Percentiles rank a stretch among this genome's conserved stretches.
Conservation (phyloP, 2,113 vertebrate genomes). For the Hystrix cristata region DNA sequence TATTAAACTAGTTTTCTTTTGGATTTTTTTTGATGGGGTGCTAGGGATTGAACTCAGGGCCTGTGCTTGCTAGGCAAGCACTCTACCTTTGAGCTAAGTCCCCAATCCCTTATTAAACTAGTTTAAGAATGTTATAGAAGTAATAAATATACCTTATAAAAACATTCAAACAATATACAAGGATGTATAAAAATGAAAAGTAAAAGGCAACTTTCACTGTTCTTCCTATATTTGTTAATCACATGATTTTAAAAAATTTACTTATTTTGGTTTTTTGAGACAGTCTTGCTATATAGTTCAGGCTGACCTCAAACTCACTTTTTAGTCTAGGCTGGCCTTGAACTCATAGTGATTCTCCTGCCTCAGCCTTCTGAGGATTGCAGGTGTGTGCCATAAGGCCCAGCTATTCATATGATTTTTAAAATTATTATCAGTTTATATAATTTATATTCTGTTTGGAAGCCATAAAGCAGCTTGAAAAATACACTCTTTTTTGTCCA, state of each 20-base stretch:
- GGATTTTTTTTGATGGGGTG: too few species aligned
- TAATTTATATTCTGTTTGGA: conserved; percentile 5
- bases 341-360: not conserved
- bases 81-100: too few species aligned
- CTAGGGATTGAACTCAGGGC: too few species aligned
- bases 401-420: not conserved
- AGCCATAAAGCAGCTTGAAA: not conserved
- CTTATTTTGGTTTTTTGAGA: not conserved
- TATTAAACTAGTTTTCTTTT: not conserved
- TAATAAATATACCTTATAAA: not conserved
- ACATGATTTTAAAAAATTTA: not conserved
- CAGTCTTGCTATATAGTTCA: too few species aligned
- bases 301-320: too few species aligned
- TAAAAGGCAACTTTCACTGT: not conserved
- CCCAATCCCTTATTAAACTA: not conserved
- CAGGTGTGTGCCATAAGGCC: too few species aligned
- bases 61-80: too few species aligned
- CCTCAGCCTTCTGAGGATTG: too few species aligned
- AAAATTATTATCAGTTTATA: not conserved
- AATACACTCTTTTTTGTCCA: not conserved
- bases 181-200: not conserved
- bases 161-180: not conserved
- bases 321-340: too few species aligned
- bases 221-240: not conserved
- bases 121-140: not conserved